Percentiles rank a stretch among this genome's conserved stretches.
phyloP scores from a whole-genome alignment of 2,797 vertebrate species.

The Danionella dracula region DNA sequence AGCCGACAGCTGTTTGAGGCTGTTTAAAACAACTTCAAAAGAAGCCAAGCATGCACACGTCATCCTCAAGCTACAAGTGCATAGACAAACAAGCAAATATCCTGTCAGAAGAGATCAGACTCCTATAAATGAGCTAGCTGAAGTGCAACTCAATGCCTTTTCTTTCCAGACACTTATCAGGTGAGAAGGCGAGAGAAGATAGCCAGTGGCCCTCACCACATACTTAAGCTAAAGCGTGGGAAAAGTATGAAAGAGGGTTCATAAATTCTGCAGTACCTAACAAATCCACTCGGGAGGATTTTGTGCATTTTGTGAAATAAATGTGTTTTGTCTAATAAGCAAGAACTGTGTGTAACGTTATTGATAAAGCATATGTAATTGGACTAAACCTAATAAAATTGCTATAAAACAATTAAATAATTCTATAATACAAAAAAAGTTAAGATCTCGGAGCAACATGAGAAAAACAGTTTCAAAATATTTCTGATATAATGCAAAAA shows the following conservation, averaged over 20 bases:
- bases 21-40: conserved; percentile 49
- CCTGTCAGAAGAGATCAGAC: conserved; percentile 28
- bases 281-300: no score
- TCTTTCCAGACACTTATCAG: conserved; percentile 40
- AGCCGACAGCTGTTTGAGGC: conserved; percentile 53
- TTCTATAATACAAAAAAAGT: no score
- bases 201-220: conserved; percentile 11
- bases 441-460: no score
- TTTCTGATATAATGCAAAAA: no score
- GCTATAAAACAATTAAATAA: no score
- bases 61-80: conserved; percentile 27
- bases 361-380: no score
- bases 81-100: conserved; percentile 21
- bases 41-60: conserved; percentile 52
- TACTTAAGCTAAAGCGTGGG: conserved; percentile 6
- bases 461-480: no score
- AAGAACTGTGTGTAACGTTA: no score
- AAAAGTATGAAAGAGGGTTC: background rate
- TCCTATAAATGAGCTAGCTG: conserved; percentile 53
- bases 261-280: background rate
- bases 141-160: conserved; percentile 34
- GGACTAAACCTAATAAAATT: conserved; percentile 6
- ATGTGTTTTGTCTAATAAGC: no score
- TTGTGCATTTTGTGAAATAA: no score
- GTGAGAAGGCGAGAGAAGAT: conserved; percentile 41